Base-by-base conservation (phyloP, 2,888 invertebrate species). In the Germaria angustata region DNA sequence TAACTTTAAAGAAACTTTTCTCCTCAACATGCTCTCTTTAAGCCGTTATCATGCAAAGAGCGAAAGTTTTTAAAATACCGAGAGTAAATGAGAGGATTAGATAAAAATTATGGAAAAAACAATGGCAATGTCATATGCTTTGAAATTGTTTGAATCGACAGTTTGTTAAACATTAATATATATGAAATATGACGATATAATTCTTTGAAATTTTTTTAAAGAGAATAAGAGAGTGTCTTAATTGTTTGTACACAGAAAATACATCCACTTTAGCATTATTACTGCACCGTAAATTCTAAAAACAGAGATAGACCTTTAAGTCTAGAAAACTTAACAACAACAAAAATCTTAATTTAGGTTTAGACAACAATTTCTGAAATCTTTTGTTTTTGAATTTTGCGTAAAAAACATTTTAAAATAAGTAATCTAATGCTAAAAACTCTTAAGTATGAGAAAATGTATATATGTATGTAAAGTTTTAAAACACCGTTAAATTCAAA, bases 31-130 rank as follows among this genome's bases (percentile, higher is more conserved):
- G 79, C 68, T 61, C 39, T 71, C 22, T 22, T 15, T 28, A 69
- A 49, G 69, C 55, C 63, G 44, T 28, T 28, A 20, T 11, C 78
- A 78, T 78, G 78, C 78, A 71, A 55, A 78, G 44, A 66, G 65
- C 44, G 24, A 3, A n/a, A 46, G 28, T 36, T 17, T 34, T 75
- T 13, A 44, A 75, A 15, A 55, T 9, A 9, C 15, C 34, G 2
- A 69, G 24, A 28, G 39, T 39, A 11, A 24, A 15, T 55, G 1
- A 71, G 39, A 55, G 32, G 49, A 17, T 59, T 51, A 22, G 41
- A 20, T 28, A 36, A 53, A 59, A 28, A 15, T 65, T 59, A 36
- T 57, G 39, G 46, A 36, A 36, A 15, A 51, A 6, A 15, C 3
- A 49, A n/a, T 8, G 13, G 36, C 32, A 24, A 46, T 9, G n/a